Conservation (phyloP, 2,113 vertebrate genomes). For the Ursus arctos region DNA sequence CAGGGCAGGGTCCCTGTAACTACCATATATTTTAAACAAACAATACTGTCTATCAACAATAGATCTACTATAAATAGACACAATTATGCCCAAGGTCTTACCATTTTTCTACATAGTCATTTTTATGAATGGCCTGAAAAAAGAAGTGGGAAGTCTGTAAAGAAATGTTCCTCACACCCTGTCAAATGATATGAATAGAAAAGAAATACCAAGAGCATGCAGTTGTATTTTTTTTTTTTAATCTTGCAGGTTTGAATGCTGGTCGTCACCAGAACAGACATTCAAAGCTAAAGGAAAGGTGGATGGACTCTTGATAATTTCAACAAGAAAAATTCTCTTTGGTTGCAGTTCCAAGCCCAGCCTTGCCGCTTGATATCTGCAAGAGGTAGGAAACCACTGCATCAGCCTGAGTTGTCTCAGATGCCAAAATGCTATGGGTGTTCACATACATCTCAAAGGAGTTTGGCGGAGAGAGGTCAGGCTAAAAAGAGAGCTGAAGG, state of each 20-base stretch:
- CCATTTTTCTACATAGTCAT: neutral
- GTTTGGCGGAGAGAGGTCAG: neutral
- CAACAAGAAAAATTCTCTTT: neutral
- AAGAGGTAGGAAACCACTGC: neutral
- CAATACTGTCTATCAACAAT: constrained; percentile 27
- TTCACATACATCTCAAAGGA: neutral
- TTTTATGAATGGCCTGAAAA: neutral
- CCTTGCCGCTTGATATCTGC: neutral
- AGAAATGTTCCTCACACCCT: neutral
- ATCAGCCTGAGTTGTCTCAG: neutral
- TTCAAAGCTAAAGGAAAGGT: neutral
- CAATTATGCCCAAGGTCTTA: neutral
- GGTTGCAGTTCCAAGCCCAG: neutral
- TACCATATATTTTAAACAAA: constrained; percentile 1
- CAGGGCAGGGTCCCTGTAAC: neutral
- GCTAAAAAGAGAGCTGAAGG: neutral
- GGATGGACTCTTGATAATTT: neutral
- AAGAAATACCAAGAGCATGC: neutral
- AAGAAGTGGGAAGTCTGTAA: neutral
- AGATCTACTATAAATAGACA: constrained; percentile 28
- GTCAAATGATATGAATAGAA: neutral
- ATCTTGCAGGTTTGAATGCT: neutral
- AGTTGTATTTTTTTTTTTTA: neutral
- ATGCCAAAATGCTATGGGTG: neutral
- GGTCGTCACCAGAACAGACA: neutral